These are phyloP conservation scores for Ylistrum balloti DNA, from an alignment of 1,140 invertebrate genomes.

Conservation along the genomic window DNA sequence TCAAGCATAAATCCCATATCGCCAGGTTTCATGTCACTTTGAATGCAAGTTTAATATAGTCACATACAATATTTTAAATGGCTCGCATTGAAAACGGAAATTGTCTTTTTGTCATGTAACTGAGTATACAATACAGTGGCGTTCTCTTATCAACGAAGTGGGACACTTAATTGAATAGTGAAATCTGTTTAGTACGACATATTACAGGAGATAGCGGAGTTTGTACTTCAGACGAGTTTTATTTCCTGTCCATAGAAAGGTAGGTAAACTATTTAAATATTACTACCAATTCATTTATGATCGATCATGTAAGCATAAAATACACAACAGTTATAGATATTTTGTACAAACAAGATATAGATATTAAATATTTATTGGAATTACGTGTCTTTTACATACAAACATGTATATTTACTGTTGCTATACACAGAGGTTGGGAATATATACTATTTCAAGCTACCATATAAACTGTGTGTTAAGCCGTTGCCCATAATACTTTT, in stretches of 20 bases:
- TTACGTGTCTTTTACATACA: too few relatives aligned
- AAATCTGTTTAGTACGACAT: background rate
- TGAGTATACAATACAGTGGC: background rate
- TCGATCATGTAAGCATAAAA: background rate
- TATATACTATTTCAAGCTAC: background rate
- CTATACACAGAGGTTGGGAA: background rate
- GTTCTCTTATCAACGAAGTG: background rate
- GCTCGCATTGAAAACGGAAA: background rate
- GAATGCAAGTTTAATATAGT: conserved; percentile 19
- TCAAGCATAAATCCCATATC: background rate
- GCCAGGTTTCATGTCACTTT: background rate
- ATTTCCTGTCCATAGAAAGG: background rate
- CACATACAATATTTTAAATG: background rate
- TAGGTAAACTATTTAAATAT: background rate
- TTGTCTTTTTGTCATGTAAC: conserved; percentile 11
- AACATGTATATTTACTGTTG: background rate
- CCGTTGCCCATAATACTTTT: background rate
- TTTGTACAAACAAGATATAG: background rate
- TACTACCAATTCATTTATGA: background rate
- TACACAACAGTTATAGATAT: background rate
- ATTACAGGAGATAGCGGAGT: background rate
- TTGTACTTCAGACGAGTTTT: background rate
- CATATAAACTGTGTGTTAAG: too few relatives aligned
- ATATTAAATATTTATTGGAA: too few relatives aligned
- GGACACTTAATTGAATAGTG: conserved; percentile 23